Base-by-base conservation (phyloP, 2,113 vertebrate species). In the Propithecus coquereli region DNA sequence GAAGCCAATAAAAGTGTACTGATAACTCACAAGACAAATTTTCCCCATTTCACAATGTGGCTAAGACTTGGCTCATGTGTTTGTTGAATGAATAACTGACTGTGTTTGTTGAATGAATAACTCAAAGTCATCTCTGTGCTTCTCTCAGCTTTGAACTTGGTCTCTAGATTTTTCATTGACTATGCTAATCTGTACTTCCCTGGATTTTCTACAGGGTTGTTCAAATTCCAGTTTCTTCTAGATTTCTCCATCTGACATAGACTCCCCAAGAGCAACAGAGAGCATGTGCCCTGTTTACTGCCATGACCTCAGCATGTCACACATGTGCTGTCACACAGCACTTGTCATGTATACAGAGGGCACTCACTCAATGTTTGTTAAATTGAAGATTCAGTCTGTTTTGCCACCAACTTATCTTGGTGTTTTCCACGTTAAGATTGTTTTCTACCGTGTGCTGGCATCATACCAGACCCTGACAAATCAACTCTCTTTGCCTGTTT, bases 51-150 rank as follows among this genome's bases (percentile, higher is more conserved):
- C 25, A 23, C 5, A 6, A 8, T 7, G 47, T 20, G 43, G 37
- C 45, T 74, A 13, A 77, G 45, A 30, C 14, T 30, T 45, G 63
- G 73, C 22, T 32, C 7, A 0, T 20, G 25, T 50, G 77, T 96
- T 88, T 91, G 90, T 20, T 52, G 47, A 87, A 40, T 80, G 90
- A 96, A 76, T 63, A 84, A 79, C n/a, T 0, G 7, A 66, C 52
- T 20, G 23, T 50, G 77, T 96, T 88, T 91, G 89, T 18, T 57
- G 47, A 88, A 40, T 80, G 90, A 96, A 71, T 65, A 85, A 79
- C 22, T 74, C 76, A 87, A 16, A 87, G 11, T 43, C 12, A 22
- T 43, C 22, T 17, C 37, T 63, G 8, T 40, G 30, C 34, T 85
- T 50, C 16, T 63, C 30, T 90, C 8, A 25, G 30, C 57, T 93